Evolutionary conservation across 2,113 vertebrate species (phyloP), one percentile per base, ranked within the genome.

Genomic region (Bostrychus sinensis): DNA sequence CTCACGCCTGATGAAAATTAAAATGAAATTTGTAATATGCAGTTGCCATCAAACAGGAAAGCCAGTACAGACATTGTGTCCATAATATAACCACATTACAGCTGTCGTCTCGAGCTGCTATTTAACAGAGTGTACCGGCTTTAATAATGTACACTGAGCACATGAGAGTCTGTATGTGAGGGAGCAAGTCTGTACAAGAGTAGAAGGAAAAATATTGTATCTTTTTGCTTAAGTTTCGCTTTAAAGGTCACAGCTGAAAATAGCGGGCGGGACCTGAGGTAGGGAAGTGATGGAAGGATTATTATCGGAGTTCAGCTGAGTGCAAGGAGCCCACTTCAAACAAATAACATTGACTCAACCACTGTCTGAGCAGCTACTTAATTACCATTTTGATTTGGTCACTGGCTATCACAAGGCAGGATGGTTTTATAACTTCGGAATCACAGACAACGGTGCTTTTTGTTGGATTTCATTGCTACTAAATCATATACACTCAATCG

Each of bases 201-300:
- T 46, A 70, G 48, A 46, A 66, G 78, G 77, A 75, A 67, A 66
- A 85, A 67, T 74, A 75, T 66, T 72, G 75, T 77, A 78, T 56
- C 28, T 79, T 88, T 90, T 86, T 86, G 86, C 82, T 66, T 0
- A 8, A 28, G 25, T 51, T 51, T 28, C 8, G 23, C 13, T 81
- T 80, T 59, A 89, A 89, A 88, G 87, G 84, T 89, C 83, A 88
- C 45, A 1, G 26, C 81, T 75, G 55, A 75, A 82, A 83, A 86
- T 85, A 64, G 72, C 42, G 45, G 74, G 70, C 58, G 65, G 73
- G 63, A 75, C 69, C 71, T 72, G 66, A 69, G 68, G 70, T 77
- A 59, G 64, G 62, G 72, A 77, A 78, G 54, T 61, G 73, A 83
- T 68, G 64, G 68, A 66, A 61, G 56, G 37, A 72, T 80, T 83